Percentiles rank a stretch among this genome's conserved stretches.
These are phyloP conservation scores for Geococcyx californianus DNA, from an alignment of 2,113 vertebrate genomes.

Conservation along the genomic window DNA sequence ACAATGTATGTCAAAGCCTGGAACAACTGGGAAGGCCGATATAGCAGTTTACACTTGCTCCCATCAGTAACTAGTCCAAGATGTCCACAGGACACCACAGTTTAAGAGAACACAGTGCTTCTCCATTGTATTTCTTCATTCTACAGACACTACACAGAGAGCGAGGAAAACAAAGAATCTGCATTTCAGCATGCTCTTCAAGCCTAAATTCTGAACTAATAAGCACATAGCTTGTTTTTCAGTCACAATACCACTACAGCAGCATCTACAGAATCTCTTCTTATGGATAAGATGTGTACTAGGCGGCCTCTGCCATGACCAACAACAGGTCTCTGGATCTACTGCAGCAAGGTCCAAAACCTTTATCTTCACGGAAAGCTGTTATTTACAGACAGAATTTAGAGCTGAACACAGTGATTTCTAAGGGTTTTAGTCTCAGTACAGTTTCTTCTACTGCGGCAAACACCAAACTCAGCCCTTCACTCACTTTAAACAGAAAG, in stretches of 20 bases:
- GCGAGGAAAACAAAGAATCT: neutral
- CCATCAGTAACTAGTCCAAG: neutral
- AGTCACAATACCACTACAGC: neutral
- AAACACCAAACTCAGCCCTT: neutral
- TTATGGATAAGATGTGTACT: neutral
- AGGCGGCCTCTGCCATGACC: neutral
- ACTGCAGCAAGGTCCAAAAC: neutral
- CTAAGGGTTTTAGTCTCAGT: neutral
- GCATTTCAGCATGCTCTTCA: neutral
- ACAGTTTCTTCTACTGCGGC: neutral
- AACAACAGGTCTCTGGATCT: neutral
- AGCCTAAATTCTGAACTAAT: neutral
- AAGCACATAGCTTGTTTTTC: neutral
- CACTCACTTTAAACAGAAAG: neutral
- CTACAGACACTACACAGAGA: neutral
- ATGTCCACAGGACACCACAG: neutral
- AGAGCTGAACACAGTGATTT: neutral
- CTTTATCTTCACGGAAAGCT: neutral
- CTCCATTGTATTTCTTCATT: neutral
- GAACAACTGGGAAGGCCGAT: neutral
- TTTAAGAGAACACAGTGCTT: neutral
- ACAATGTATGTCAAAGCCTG: neutral
- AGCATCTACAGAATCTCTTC: neutral
- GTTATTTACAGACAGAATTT: neutral
- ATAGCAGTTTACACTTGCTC: neutral